A percentile compares a stretch with the other conserved stretches of the same genome.
Evolutionary conservation across 2,797 vertebrate genomes (phyloP).

Genomic region (Cynodonichthys magdalenae): DNA sequence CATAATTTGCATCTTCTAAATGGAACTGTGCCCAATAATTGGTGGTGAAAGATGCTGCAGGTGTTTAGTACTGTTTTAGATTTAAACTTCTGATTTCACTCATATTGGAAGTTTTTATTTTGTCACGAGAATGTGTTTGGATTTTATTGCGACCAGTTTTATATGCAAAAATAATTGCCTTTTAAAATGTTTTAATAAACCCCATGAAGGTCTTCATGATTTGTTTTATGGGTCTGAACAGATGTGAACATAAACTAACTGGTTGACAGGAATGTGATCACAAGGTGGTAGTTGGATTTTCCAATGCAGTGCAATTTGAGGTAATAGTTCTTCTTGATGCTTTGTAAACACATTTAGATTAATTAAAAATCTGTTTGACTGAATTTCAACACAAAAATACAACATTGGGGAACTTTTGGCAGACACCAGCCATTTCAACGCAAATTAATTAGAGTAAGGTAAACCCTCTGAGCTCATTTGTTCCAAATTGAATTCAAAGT

Average conservation of each 20-base stretch:
- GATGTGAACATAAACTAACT: not conserved
- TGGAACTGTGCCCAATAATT: not conserved
- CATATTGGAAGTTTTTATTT: not conserved
- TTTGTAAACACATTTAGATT: constrained; percentile 29
- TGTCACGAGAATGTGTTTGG: no score
- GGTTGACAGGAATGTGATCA: not conserved
- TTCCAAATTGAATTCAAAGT: constrained; percentile 51
- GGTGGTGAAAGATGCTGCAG: not conserved
- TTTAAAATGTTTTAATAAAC: not conserved
- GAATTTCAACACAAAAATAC: constrained; percentile 38
- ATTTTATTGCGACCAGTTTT: not conserved
- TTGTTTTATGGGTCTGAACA: not conserved
- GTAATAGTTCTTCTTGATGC: constrained; percentile 9
- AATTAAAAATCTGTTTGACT: constrained; percentile 50
- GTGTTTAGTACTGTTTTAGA: not conserved
- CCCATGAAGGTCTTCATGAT: not conserved
- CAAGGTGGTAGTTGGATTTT: not conserved
- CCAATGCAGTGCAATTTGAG: not conserved
- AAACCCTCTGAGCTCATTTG: constrained; percentile 50
- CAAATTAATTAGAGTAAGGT: constrained; percentile 58
- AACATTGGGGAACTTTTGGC: constrained; percentile 26
- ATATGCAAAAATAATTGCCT: not conserved
- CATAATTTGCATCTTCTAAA: not conserved
- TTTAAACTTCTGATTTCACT: not conserved
- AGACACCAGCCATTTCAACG: constrained; percentile 37